A percentile compares a stretch with the other conserved stretches of the same genome.
phyloP scores from a whole-genome alignment of 2,113 vertebrate genomes.

The Aldabrachelys gigantea region DNA sequence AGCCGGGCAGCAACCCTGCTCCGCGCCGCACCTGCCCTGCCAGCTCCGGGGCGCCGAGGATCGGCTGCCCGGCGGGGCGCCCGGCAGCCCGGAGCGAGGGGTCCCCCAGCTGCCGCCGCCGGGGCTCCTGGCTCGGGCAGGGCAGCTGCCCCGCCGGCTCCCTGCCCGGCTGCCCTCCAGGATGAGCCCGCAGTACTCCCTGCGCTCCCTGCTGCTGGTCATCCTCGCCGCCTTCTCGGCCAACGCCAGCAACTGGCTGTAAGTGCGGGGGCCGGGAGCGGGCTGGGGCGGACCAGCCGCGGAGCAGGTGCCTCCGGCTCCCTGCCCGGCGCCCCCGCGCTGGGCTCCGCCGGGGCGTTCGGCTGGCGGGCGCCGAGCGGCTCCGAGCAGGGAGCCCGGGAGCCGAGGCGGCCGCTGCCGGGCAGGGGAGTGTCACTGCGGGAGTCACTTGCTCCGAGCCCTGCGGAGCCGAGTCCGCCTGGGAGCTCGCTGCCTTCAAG shows the following conservation, averaged over 20 bases:
- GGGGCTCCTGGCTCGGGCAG: constrained; percentile 23
- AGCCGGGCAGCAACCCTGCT: constrained; percentile 7
- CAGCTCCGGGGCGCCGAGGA: constrained; percentile 50
- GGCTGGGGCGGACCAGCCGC: neutral
- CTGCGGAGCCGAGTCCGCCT: neutral
- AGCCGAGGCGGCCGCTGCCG: too few relatives aligned
- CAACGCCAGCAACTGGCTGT: constrained; percentile 98
- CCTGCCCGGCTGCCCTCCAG: constrained; percentile 53
- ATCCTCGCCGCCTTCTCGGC: constrained; percentile 94
- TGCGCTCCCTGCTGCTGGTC: constrained; percentile 94
- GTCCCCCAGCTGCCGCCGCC: constrained; percentile 33
- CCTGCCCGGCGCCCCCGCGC: neutral
- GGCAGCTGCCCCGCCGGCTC: neutral
- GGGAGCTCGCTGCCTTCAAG: too few relatives aligned
- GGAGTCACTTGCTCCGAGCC: too few relatives aligned
- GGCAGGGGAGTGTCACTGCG: neutral
- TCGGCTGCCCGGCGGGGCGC: constrained; percentile 31
- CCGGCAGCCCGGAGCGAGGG: constrained; percentile 51
- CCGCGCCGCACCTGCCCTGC: neutral
- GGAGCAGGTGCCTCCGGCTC: constrained; percentile 32
- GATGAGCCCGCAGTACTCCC: constrained; percentile 90
- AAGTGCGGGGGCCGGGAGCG: constrained; percentile 77
- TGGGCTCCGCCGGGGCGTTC: neutral
- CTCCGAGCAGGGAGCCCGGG: neutral
- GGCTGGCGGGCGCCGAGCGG: constrained; percentile 37